These are phyloP conservation scores for Lysiphlebus fabarum DNA, from an alignment of 1,140 invertebrate genomes.

Conservation along the genomic window DNA sequence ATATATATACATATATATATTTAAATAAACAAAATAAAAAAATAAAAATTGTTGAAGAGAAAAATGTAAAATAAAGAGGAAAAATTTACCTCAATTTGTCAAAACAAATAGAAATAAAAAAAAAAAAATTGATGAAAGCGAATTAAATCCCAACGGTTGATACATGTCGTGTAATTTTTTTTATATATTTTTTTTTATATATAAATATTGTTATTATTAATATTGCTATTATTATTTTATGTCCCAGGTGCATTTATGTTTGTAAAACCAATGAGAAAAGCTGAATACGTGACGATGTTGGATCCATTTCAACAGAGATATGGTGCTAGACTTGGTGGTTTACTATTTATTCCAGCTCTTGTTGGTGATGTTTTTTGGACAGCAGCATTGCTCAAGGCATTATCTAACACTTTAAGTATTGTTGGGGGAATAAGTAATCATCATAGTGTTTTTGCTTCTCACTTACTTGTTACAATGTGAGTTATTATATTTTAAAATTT, in stretches of 20 bases:
- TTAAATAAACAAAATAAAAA: not conserved
- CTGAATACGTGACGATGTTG: slow-evolving; percentile 82
- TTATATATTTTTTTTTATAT: too few species aligned
- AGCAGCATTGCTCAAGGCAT: slow-evolving; percentile 70
- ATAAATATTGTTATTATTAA: too few species aligned
- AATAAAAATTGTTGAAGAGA: not conserved
- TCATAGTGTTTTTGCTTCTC: slow-evolving; percentile 46
- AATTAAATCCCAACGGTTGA: too few species aligned
- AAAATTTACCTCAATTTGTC: too few species aligned
- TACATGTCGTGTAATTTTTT: too few species aligned
- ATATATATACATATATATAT: too few species aligned
- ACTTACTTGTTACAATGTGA: slow-evolving; percentile 44
- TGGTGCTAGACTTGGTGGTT: slow-evolving; percentile 72
- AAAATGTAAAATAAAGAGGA: too few species aligned
- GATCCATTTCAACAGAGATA: slow-evolving; percentile 79
- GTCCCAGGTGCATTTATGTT: slow-evolving; percentile 71
- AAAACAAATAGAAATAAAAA: too few species aligned
- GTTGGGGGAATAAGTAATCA: slow-evolving; percentile 46
- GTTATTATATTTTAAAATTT: slow-evolving; percentile 23
- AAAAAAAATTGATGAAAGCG: slow-evolving; percentile 17
- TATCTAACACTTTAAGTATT: slow-evolving; percentile 59
- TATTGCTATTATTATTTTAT: too few species aligned
- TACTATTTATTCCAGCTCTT: slow-evolving; percentile 76
- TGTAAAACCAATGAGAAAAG: slow-evolving; percentile 74
- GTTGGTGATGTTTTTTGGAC: slow-evolving; percentile 80